Conservation (phyloP, 2,113 vertebrate species). For the Rhynchomys soricoides region DNA sequence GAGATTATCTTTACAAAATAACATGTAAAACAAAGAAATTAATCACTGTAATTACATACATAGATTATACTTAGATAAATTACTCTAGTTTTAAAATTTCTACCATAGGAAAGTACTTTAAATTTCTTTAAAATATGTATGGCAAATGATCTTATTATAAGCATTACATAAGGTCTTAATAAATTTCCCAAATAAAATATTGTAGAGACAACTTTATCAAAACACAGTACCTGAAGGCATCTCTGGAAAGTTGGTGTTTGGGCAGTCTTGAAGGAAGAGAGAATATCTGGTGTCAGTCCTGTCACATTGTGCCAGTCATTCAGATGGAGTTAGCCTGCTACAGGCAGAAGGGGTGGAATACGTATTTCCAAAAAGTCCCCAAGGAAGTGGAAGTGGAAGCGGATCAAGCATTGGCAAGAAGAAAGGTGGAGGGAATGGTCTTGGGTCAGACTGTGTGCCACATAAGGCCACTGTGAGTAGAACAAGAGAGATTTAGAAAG, state of each 20-base stretch:
- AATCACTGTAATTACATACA: background rate
- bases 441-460: background rate
- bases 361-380: background rate
- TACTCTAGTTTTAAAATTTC: background rate
- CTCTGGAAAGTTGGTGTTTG: background rate
- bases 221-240: background rate
- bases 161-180: background rate
- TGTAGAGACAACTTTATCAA: background rate
- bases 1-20: background rate
- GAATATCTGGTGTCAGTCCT: background rate
- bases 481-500: background rate
- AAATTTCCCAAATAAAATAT: slow-evolving; percentile 23
- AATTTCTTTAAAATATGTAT: background rate
- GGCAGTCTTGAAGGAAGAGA: background rate
- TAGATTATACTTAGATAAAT: background rate
- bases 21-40: background rate
- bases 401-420: background rate
- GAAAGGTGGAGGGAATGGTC: background rate
- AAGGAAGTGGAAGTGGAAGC: background rate
- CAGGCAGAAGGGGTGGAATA: background rate
- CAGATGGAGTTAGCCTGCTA: background rate
- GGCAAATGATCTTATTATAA: background rate
- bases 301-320: background rate
- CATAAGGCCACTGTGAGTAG: background rate
- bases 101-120: background rate